phyloP scores from a whole-genome alignment of 2,113 vertebrate species.

The Hippocampus guttulatus region DNA sequence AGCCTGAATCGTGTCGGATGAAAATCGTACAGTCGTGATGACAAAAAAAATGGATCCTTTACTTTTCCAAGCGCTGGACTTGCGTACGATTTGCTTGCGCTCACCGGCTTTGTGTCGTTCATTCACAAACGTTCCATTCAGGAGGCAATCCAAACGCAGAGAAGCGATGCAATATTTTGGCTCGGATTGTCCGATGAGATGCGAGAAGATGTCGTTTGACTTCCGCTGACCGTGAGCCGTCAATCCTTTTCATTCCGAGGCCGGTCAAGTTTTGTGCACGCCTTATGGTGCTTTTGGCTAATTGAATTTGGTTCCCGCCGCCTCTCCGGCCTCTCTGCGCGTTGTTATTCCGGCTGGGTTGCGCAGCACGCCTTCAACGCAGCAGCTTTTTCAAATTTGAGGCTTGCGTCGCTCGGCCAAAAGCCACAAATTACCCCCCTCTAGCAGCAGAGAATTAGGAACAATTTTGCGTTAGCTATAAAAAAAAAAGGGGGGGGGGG shows the following conservation, averaged over 20 bases:
- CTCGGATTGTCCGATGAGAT: not conserved
- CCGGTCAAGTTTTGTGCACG: slow-evolving; percentile 54
- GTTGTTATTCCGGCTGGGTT: slow-evolving; percentile 46
- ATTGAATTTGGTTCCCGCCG: slow-evolving; percentile 48
- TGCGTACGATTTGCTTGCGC: not conserved
- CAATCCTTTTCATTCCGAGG: slow-evolving; percentile 39
- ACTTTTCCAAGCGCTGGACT: not conserved
- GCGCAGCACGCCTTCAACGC: slow-evolving; percentile 68
- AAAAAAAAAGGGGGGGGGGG: slow-evolving; percentile 64
- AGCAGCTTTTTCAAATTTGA: slow-evolving; percentile 80
- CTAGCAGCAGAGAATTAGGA: slow-evolving; percentile 81
- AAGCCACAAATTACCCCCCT: slow-evolving; percentile 81
- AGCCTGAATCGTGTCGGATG: not conserved
- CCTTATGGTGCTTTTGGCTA: slow-evolving; percentile 38
- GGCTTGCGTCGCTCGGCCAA: slow-evolving; percentile 76
- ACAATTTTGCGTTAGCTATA: slow-evolving; percentile 81
- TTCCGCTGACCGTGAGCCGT: not conserved
- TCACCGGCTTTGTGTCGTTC: not conserved
- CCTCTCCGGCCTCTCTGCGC: slow-evolving; percentile 32
- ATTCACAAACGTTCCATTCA: not conserved
- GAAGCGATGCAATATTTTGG: not conserved
- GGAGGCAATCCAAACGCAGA: not conserved
- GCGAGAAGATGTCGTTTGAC: too few relatives aligned
- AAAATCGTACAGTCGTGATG: not conserved
- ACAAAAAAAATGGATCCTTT: not conserved